Percentiles rank a stretch among this genome's conserved stretches.
These are phyloP conservation scores for Baccha elongata DNA, from an alignment of 2,888 invertebrate genomes.

Conservation along the genomic window DNA sequence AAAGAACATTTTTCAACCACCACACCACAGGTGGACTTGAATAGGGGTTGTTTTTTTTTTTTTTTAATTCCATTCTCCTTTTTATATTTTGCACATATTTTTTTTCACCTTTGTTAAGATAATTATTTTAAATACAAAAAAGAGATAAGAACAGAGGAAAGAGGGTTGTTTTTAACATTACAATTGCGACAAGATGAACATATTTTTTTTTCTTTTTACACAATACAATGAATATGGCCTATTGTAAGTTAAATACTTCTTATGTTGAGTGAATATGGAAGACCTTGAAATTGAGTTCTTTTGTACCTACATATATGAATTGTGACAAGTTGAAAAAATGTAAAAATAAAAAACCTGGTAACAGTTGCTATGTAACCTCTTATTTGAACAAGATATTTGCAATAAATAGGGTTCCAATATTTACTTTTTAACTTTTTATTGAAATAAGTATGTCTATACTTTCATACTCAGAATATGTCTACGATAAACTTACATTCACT, in stretches of 20 bases:
- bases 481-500: no score
- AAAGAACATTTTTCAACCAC: slow-evolving; percentile 22
- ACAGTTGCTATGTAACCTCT: background rate
- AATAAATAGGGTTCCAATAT: no score
- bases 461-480: no score
- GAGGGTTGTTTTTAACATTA: background rate
- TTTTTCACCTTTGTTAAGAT: background rate
- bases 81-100: slow-evolving; percentile 25
- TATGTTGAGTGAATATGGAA: background rate
- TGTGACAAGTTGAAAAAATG: slow-evolving; percentile 3
- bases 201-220: background rate
- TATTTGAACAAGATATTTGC: background rate
- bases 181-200: slow-evolving; percentile 19
- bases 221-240: slow-evolving; percentile 3
- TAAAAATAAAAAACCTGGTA: background rate
- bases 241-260: slow-evolving; percentile 4
- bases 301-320: slow-evolving; percentile 19
- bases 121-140: slow-evolving; percentile 5
- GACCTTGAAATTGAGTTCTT: slow-evolving; percentile 15
- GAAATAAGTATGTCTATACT: no score
- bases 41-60: slow-evolving; percentile 28
- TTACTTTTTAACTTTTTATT: no score
- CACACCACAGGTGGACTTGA: slow-evolving; percentile 29
- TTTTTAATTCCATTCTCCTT: background rate
- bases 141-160: background rate